Evolutionary conservation across 2,113 vertebrate species (phyloP).

Genomic region (Pan troglodytes): NHGRI_mPanTro3-v2.1_pri NC_072421.2:20362001-20362500

Average conservation of each 20-base stretch:
- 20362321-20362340: neutral
- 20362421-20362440: constrained; percentile 7
- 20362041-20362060: neutral
- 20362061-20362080: neutral
- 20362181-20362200: neutral
- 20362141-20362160: neutral
- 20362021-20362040: neutral
- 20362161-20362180: neutral
- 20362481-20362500: no score
- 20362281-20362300: neutral
- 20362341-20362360: neutral
- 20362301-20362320: neutral
- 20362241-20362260: neutral
- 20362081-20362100: neutral
- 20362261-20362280: neutral
- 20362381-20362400: neutral
- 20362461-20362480: neutral
- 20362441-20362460: neutral
- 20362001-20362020: neutral
- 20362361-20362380: neutral
- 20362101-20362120: neutral
- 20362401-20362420: neutral
- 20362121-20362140: neutral
- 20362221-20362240: neutral
- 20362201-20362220: neutral